These are phyloP conservation scores for Ganaspis brasiliensis DNA, from an alignment of 2,888 invertebrate species.

Conservation along the genomic window DNA sequence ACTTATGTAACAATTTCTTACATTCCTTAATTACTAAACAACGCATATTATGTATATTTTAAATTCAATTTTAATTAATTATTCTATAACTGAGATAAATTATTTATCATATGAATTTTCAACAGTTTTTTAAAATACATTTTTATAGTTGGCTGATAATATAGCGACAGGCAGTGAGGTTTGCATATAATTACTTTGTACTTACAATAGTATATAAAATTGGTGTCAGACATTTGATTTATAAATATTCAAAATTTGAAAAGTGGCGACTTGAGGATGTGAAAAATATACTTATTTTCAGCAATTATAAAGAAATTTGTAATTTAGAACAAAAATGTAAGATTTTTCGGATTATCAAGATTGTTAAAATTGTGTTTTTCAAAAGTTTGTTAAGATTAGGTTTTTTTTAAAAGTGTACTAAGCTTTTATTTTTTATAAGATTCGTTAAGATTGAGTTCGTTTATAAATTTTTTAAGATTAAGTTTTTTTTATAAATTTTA, in stretches of 20 bases:
- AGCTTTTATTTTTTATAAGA: too few species aligned
- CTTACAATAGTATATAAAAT: conserved; percentile 20
- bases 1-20: too few species aligned
- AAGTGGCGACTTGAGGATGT: neutral
- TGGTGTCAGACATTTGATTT: conserved; percentile 7
- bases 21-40: neutral
- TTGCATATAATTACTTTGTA: neutral
- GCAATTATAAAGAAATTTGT: too few species aligned
- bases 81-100: neutral
- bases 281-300: too few species aligned
- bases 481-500: too few species aligned
- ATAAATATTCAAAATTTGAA: neutral
- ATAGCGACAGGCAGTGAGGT: conserved; percentile 11
- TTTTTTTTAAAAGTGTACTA: too few species aligned
- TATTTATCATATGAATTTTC: neutral
- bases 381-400: too few species aligned
- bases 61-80: neutral
- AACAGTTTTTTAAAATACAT: neutral
- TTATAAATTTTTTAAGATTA: neutral
- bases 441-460: neutral
- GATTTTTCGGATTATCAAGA: too few species aligned
- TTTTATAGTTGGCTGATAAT: conserved; percentile 13
- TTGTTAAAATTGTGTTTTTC: too few species aligned
- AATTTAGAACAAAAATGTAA: too few species aligned
- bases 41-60: neutral